Evolutionary conservation across 1,140 invertebrate species (phyloP), one percentile per base, ranked within the genome.

Genomic region (Ostrea edulis): DNA sequence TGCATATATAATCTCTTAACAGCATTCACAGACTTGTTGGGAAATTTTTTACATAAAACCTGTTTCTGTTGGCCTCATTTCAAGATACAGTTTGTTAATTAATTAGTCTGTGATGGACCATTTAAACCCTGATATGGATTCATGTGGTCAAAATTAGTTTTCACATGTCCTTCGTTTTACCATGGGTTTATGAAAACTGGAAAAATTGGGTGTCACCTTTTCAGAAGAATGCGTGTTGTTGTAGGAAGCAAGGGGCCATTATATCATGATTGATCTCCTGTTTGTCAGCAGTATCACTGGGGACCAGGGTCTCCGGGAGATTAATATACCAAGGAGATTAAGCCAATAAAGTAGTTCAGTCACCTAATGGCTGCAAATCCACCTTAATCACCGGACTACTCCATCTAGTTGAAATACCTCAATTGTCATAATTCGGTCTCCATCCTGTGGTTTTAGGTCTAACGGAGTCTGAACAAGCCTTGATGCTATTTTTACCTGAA

Each of bases 261-360:
- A 71, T 71, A 71, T 71, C 68, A 12, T 25, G 29, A 35, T 71
- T 29, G 25, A 71, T 71, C 68, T 71, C 68, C 25, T 71, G 68
- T 25, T 29, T 71, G 22, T 71, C 22, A 35, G 25, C 58, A 62
- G 11, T 12, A 62, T n/a, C 14, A 71, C 68, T 29, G 68, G 35
- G 35, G 68, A 35, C 25, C 14, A 62, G n/a, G 68, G 68, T 71
- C 68, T 25, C 14, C 5, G 68, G 29, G 25, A 71, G 68, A 71
- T 71, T 71, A 71, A 71, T 71, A 12, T 71, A 71, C 68, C 22
- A 29, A 25, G 22, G 12, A 29, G 68, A 71, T 71, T 29, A 71
- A 29, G 29, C 35, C 35, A 44, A 5, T 44, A 44, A 44, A 44
- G 68, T 71, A 29, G 68, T 71, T 71, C 58, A 29, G 11, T 35